Conservation (phyloP, 2,888 invertebrate genomes). For the Embidobia sp. region DNA sequence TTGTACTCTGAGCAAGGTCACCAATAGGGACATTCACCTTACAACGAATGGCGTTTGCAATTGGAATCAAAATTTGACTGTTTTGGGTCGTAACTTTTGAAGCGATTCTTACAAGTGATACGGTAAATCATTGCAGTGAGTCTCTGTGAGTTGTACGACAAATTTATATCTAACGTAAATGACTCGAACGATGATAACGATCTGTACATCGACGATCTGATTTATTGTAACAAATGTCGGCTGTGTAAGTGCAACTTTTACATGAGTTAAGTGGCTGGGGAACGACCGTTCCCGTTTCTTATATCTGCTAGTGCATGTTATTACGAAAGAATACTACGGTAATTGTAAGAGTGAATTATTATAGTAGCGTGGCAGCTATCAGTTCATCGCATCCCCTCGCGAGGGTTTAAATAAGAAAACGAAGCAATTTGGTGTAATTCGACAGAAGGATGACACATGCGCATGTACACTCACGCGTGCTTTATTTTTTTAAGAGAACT, state of each 20-base stretch:
- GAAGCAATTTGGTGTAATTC: slow-evolving; percentile 6
- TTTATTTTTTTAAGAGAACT: slow-evolving; percentile 63
- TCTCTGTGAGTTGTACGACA: slow-evolving; percentile 5
- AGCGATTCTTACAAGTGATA: not conserved
- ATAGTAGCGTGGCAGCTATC: slow-evolving; percentile 36
- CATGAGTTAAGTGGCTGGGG: slow-evolving; percentile 35
- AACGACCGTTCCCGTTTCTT: slow-evolving; percentile 27
- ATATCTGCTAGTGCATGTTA: slow-evolving; percentile 41
- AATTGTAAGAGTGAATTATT: slow-evolving; percentile 28
- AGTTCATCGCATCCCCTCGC: slow-evolving; percentile 25
- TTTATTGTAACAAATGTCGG: slow-evolving; percentile 53
- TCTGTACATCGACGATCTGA: slow-evolving; percentile 39
- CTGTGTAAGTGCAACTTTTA: slow-evolving; percentile 62
- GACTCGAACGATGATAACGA: slow-evolving; percentile 21
- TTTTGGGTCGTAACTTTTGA: too few species aligned
- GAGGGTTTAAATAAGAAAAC: slow-evolving; percentile 15
- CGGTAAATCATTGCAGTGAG: slow-evolving; percentile 7
- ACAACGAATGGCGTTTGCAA: too few species aligned
- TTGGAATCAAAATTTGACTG: slow-evolving; percentile 23
- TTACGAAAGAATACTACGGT: slow-evolving; percentile 24
- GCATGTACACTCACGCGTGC: slow-evolving; percentile 58
- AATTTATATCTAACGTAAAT: slow-evolving; percentile 35
- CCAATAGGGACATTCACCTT: too few species aligned
- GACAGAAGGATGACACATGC: slow-evolving; percentile 32
- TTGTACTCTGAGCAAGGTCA: too few species aligned